Conservation (phyloP, 2,797 vertebrate species). For the Spinus pinus region DNA sequence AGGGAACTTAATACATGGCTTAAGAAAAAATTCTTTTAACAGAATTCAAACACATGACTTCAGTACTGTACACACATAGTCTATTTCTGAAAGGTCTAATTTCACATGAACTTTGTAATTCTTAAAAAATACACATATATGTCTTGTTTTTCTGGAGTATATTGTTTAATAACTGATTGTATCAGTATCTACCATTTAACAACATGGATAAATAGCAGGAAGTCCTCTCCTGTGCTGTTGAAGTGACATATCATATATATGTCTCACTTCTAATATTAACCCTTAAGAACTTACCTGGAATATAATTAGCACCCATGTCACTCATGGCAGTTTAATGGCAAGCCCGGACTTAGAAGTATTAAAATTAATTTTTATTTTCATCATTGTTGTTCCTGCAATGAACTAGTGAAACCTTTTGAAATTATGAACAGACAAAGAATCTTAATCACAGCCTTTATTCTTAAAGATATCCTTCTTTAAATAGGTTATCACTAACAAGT, state of each 20-base stretch:
- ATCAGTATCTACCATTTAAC: background rate
- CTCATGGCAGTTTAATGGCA: background rate
- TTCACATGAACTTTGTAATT: background rate
- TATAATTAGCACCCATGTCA: background rate
- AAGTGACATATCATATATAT: background rate
- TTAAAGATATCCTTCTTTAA: conserved; percentile 77
- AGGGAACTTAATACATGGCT: background rate
- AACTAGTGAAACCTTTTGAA: conserved; percentile 37
- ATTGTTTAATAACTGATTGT: background rate
- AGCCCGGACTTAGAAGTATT: background rate
- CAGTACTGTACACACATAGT: background rate
- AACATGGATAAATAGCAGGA: background rate
- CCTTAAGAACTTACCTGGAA: background rate
- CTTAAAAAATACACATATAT: background rate
- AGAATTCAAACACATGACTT: background rate
- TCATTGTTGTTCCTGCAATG: background rate
- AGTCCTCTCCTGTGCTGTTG: background rate
- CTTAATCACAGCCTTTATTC: conserved; percentile 67
- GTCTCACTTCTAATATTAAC: background rate
- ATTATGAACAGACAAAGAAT: conserved; percentile 37
- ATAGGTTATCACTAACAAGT: conserved; percentile 85
- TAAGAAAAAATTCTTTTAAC: background rate
- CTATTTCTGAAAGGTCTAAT: background rate
- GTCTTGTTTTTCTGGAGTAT: background rate
- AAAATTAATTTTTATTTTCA: conserved; percentile 19